Evolutionary conservation across 1,140 invertebrate species (phyloP).

Genomic region (Scaptomyza graminum): DNA sequence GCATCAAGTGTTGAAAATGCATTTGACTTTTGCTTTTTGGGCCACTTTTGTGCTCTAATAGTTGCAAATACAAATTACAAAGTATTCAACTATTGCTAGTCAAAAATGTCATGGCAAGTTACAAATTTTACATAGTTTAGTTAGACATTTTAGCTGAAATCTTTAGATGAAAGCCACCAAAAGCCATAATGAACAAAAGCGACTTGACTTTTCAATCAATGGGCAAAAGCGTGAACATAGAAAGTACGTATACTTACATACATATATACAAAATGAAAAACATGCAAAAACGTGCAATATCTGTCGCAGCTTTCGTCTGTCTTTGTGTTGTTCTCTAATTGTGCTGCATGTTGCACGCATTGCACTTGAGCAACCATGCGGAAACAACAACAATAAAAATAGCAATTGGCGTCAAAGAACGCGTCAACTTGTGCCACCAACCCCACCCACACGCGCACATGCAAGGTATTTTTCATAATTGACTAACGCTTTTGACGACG

Average conservation of each 20-base stretch:
- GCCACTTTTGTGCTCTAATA: slow-evolving; percentile 70
- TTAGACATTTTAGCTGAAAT: slow-evolving; percentile 41
- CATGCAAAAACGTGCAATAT: slow-evolving; percentile 26
- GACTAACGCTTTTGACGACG: slow-evolving; percentile 27
- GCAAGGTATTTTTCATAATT: slow-evolving; percentile 22
- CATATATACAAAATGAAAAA: neutral
- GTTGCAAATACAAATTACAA: slow-evolving; percentile 27
- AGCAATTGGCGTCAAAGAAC: slow-evolving; percentile 22
- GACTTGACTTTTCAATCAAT: slow-evolving; percentile 62
- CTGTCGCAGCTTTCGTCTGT: slow-evolving; percentile 47
- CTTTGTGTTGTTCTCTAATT: neutral
- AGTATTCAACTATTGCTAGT: slow-evolving; percentile 50
- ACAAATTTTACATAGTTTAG: neutral
- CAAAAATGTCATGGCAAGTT: slow-evolving; percentile 48
- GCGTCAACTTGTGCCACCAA: slow-evolving; percentile 42
- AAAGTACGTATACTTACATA: slow-evolving; percentile 34
- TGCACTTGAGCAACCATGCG: slow-evolving; percentile 60
- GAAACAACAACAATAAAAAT: slow-evolving; percentile 23
- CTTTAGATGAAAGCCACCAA: neutral
- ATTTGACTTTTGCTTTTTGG: slow-evolving; percentile 21
- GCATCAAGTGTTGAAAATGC: slow-evolving; percentile 32
- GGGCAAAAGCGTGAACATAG: slow-evolving; percentile 69
- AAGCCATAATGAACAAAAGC: neutral
- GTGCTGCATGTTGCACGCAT: slow-evolving; percentile 9
- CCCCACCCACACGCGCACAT: slow-evolving; percentile 13